Percentiles rank a stretch among this genome's conserved stretches.
Conservation (phyloP, 2,797 vertebrate species). For the Chaunax sp. region DNA sequence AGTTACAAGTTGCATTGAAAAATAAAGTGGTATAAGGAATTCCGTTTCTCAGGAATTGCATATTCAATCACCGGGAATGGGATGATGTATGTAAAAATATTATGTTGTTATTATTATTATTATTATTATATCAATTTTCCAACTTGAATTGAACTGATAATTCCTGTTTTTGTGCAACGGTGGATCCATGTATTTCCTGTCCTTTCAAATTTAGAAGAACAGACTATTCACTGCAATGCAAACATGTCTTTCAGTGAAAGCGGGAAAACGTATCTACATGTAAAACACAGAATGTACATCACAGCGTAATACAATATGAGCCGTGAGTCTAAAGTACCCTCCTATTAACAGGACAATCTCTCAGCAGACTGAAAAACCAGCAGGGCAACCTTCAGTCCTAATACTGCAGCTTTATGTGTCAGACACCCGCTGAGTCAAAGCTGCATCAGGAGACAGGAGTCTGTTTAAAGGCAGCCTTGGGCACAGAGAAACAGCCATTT, state of each 20-base stretch:
- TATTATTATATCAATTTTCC: too few relatives aligned
- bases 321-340: conserved; percentile 1
- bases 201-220: conserved; percentile 7
- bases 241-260: conserved; percentile 1
- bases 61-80: neutral
- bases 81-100: too few relatives aligned
- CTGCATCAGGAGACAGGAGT: conserved; percentile 33
- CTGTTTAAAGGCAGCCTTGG: conserved; percentile 47
- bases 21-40: too few relatives aligned
- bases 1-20: neutral
- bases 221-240: neutral
- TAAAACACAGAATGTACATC: neutral
- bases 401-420: conserved; percentile 26
- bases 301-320: neutral
- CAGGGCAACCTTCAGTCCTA: conserved; percentile 2
- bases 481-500: conserved; percentile 61
- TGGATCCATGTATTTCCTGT: neutral
- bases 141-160: neutral
- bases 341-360: conserved; percentile 1
- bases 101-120: too few relatives aligned
- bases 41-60: neutral
- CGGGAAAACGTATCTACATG: neutral
- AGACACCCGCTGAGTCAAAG: conserved; percentile 30
- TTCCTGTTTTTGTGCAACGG: conserved; percentile 3
- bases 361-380: conserved; percentile 1